A percentile compares a stretch with the other conserved stretches of the same genome.
Evolutionary conservation across 2,113 vertebrate species (phyloP).

Genomic region (Amia ocellicauda): DNA sequence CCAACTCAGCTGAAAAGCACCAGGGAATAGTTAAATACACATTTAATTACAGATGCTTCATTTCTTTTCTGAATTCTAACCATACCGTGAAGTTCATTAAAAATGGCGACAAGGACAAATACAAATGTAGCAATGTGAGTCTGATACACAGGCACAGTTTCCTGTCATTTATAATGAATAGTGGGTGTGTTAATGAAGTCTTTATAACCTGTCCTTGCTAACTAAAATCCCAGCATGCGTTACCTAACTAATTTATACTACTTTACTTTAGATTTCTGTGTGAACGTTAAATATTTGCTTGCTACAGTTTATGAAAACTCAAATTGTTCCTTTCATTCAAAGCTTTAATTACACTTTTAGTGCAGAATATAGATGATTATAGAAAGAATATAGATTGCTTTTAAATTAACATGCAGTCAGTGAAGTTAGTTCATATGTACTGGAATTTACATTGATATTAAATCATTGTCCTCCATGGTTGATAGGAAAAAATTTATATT

Average conservation of each 20-base stretch:
- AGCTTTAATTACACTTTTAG: too few species aligned
- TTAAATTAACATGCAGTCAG: too few species aligned
- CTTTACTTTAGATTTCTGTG: not conserved
- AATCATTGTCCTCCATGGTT: too few species aligned
- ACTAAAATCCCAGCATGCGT: not conserved
- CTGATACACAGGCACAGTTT: not conserved
- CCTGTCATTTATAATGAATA: slow-evolving; percentile 4
- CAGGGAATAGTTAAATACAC: not conserved
- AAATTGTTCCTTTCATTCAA: too few species aligned
- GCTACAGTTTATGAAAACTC: too few species aligned
- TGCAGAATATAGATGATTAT: too few species aligned
- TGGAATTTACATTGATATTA: too few species aligned
- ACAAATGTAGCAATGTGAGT: not conserved
- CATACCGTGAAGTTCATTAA: not conserved
- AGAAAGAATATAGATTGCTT: too few species aligned
- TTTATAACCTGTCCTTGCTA: not conserved
- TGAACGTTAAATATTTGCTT: not conserved
- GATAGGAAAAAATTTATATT: too few species aligned
- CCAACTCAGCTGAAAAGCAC: slow-evolving; percentile 9
- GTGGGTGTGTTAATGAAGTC: not conserved
- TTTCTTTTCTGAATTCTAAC: not conserved
- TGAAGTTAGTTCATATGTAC: too few species aligned
- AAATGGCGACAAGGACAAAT: not conserved
- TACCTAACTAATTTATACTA: not conserved
- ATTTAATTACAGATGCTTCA: not conserved